Percentiles rank a stretch among this genome's conserved stretches.
phyloP scores from a whole-genome alignment of 23 tunicate species.

The Trididemnum nubilum region DNA sequence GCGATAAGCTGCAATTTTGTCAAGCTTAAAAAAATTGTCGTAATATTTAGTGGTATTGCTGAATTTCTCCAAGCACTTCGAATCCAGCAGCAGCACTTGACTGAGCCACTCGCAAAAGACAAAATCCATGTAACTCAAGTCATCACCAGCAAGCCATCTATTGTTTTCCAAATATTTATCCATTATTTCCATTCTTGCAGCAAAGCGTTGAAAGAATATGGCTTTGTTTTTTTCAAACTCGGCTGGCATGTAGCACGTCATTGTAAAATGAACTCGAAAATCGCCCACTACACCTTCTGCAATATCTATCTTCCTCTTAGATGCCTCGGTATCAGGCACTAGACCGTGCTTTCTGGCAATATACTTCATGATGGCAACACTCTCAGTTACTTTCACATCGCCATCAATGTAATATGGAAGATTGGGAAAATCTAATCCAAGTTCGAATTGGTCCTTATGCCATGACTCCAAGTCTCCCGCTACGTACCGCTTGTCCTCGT shows the following conservation, averaged over 20 bases:
- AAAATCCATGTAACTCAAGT: conserved; percentile 50
- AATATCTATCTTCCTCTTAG: conserved; percentile 17
- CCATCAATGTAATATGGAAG: conserved; percentile 60
- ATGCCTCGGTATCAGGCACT: conserved; percentile 10
- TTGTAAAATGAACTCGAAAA: conserved; percentile 4
- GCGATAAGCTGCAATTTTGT: conserved; percentile 38
- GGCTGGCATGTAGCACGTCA: conserved; percentile 9
- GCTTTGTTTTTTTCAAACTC: conserved; percentile 14
- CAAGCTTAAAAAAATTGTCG: conserved; percentile 19
- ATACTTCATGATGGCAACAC: conserved; percentile 26
- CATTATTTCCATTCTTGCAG: conserved; percentile 14
- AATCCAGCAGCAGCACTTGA: conserved; percentile 31
- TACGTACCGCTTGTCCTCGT: conserved; percentile 24
- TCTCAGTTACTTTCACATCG: conserved; percentile 51
- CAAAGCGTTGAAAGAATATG: conserved; percentile 4
- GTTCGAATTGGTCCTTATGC: conserved; percentile 19
- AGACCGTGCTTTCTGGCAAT: conserved; percentile 31
- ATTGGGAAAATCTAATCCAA: conserved; percentile 59
- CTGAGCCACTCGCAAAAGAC: conserved; percentile 36
- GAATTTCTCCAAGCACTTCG: conserved; percentile 26
- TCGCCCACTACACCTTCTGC: conserved; percentile 35
- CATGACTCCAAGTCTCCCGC: neutral
- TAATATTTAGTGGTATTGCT: conserved; percentile 16
- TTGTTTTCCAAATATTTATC: conserved; percentile 32
- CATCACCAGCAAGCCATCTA: conserved; percentile 38